These are phyloP conservation scores for Oligia fasciuncula DNA, from an alignment of 2,888 invertebrate species.

Conservation along the genomic window DNA sequence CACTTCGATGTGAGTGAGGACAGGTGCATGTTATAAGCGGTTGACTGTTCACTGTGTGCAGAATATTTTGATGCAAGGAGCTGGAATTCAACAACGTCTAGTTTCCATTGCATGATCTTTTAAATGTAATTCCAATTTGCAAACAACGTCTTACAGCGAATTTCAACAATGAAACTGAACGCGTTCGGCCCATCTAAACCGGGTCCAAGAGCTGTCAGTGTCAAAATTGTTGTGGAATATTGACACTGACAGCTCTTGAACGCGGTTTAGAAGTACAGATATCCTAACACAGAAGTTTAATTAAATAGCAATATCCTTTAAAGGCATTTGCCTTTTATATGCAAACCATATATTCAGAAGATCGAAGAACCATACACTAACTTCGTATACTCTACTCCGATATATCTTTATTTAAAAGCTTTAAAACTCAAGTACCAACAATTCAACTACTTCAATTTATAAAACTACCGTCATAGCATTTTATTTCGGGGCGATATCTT, in stretches of 20 bases:
- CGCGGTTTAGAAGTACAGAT: too few relatives aligned
- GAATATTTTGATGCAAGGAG: background rate
- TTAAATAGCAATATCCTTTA: background rate
- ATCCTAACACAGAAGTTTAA: background rate
- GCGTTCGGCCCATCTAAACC: too few relatives aligned
- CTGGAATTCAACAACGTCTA: background rate
- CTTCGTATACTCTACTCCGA: background rate
- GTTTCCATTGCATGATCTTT: background rate
- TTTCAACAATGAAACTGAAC: too few relatives aligned
- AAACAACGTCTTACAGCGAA: too few relatives aligned
- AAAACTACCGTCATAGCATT: slow-evolving; percentile 42
- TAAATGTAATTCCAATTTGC: background rate
- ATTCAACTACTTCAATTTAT: slow-evolving; percentile 43
- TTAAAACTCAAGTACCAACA: slow-evolving; percentile 34
- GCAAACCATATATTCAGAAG: slow-evolving; percentile 8
- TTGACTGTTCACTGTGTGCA: background rate
- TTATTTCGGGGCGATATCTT: slow-evolving; percentile 32
- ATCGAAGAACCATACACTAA: background rate
- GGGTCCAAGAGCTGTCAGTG: too few relatives aligned
- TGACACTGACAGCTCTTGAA: too few relatives aligned
- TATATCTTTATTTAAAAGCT: slow-evolving; percentile 14
- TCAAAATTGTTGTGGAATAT: too few relatives aligned
- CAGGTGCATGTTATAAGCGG: slow-evolving; percentile 20
- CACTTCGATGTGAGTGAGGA: slow-evolving; percentile 19
- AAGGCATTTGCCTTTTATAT: background rate